These are phyloP conservation scores for Nanorana parkeri DNA, from an alignment of 2,113 vertebrate species.

Conservation along the genomic window DNA sequence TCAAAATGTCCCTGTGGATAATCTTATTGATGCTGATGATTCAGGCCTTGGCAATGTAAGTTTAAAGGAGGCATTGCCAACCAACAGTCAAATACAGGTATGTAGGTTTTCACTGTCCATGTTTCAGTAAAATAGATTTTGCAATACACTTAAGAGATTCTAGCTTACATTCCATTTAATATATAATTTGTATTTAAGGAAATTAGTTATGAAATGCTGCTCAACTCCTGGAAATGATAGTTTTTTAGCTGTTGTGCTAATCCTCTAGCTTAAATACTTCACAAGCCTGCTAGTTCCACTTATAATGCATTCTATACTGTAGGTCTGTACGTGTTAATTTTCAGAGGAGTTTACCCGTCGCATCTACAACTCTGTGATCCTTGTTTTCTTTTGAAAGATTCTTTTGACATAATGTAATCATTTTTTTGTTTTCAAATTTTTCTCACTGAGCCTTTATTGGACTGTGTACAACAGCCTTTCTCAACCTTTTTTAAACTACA, in stretches of 20 bases:
- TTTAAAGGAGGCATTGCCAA: not conserved
- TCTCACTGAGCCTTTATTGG: too few species aligned
- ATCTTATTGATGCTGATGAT: slow-evolving; percentile 28
- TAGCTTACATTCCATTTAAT: not conserved
- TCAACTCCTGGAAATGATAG: too few species aligned
- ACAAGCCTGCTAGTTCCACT: not conserved
- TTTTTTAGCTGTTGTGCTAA: not conserved
- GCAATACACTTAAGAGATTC: not conserved
- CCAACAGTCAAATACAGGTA: not conserved
- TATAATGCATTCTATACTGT: not conserved
- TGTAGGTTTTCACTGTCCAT: not conserved
- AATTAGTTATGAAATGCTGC: not conserved
- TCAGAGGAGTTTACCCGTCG: too few species aligned
- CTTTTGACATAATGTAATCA: too few species aligned
- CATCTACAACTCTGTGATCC: too few species aligned
- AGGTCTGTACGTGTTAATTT: too few species aligned
- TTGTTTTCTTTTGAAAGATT: too few species aligned
- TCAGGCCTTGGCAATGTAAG: slow-evolving; percentile 12
- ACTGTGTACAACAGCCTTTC: too few species aligned
- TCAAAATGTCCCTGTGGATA: slow-evolving; percentile 15
- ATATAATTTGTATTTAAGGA: not conserved
- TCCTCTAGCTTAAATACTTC: not conserved
- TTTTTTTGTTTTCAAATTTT: too few species aligned
- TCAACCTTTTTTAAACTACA: too few species aligned
- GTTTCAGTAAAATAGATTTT: too few species aligned